Evolutionary conservation across 1,140 invertebrate genomes (phyloP), one percentile per base, ranked within the genome.

Genomic region (Agrilus planipennis): DNA sequence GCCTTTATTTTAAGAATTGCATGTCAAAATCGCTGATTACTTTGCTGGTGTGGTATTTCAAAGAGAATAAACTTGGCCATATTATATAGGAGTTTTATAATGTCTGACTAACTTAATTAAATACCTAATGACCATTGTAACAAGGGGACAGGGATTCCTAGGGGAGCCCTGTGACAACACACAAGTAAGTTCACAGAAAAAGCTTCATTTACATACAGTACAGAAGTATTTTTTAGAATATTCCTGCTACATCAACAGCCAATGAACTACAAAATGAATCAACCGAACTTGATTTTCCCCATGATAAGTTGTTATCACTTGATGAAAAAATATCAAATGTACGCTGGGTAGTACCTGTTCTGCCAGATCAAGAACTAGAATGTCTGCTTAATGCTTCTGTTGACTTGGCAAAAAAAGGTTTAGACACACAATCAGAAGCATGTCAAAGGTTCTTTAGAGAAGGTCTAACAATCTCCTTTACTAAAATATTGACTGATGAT

Each of bases 401-500:
- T 48, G 80, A 89, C 53, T 71, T 92, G 36, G 81, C 84, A 53
- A 76, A 73, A 65, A 78, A 76, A 67, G 81, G 84, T 81, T 68
- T 86, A 60, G 93, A 97, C 73, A 77, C 79, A 44, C 77, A 84
- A 58, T 87, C 88, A 61, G 81, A 89, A 68, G 76, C 83, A 40
- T 97, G 92, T 64, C 89, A 95, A 60, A 73, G 89, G 52, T 96
- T 96, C 73, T 94, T 92, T 68, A 78, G 87, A 52, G 91, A 96
- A 64, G 90, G 89, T 14, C 70, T 97, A 31, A 91, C 88, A 45
- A 81, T 91, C 47, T 95, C 91, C 31, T 97, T 97, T 67, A 91
- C 87, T 12, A 95, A 96, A 70, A 93, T 97, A 60, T 72, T 96
- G 52, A 95, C 92, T n/a, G 92, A 97, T 68, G 92, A 97, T 62